Evolutionary conservation across 2,113 vertebrate genomes (phyloP), one percentile per base, ranked within the genome.

Genomic region (Numida meleagris): DNA sequence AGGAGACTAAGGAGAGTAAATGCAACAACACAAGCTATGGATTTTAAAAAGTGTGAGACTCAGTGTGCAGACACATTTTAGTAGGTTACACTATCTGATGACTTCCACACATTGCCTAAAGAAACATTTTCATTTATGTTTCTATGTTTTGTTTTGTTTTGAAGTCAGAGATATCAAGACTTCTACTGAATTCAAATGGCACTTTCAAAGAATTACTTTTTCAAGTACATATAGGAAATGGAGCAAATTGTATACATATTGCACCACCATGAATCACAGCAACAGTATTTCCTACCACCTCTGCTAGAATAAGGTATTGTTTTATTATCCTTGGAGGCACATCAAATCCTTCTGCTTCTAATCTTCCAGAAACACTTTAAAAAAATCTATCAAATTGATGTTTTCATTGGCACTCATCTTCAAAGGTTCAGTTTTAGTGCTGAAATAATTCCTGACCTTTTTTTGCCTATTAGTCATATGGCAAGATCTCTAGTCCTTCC

Each of bases 271-370:
- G 38, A 89, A 93, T 68, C 71, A 51, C 43, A 55, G 34, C 42
- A 79, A 71, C 20, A 82, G 21, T 34, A 46, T 82, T 87, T 93
- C 50, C 57, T 93, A 55, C 66, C 46, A 76, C n/a, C 16, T 63
- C 66, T 85, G 46, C 21, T 91, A 59, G 61, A 94, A 71, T 59
- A 67, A 91, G 42, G 24, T 51, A 55, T 48, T 58, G 10, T 70
- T 89, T 89, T 87, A 57, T 89, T 85, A 79, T 76, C 53, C 58
- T 89, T 85, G 61, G 6, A 85, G 67, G 62, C 67, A 70, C 36
- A 92, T 75, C 79, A 90, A 71, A 82, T 78, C 66, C 76, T 85
- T 91, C 74, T 93, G 57, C 42, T 91, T 93, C 79, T 95, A 76
- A 76, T 90, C 75, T 89, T 91, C 66, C 79, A 88, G 40, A 91